Evolutionary conservation across 2,113 vertebrate species (phyloP).

Genomic region (Panurus biarmicus): DNA sequence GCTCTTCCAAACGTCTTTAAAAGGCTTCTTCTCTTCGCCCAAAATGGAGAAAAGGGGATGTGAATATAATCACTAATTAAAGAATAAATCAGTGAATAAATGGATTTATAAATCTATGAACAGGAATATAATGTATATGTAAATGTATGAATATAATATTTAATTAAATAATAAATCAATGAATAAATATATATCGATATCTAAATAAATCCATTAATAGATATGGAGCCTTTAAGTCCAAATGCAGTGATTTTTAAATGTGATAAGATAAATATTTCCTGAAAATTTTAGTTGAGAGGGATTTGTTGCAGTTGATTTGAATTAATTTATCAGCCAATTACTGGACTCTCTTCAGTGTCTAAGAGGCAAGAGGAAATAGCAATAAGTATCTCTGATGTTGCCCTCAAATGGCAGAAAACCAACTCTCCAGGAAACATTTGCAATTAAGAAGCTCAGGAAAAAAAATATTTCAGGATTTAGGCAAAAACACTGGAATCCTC

Average conservation of each 20-base stretch:
- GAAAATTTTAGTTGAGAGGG: background rate
- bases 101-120: background rate
- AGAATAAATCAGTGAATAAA: background rate
- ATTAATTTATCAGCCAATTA: background rate
- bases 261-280: background rate
- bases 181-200: background rate
- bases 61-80: background rate
- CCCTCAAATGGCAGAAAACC: background rate
- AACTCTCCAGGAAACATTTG: background rate
- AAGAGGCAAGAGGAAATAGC: background rate
- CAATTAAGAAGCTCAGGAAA: background rate
- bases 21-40: background rate
- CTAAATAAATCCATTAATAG: background rate
- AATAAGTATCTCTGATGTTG: background rate
- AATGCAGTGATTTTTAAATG: background rate
- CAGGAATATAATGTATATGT: fast-evolving
- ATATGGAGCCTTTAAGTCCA: background rate
- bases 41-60: background rate
- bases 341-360: background rate
- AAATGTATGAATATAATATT: background rate
- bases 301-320: background rate
- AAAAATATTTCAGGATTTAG: background rate
- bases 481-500: background rate
- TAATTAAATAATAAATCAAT: background rate
- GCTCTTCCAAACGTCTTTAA: background rate